Evolutionary conservation across 2,113 vertebrate species (phyloP), one percentile per base, ranked within the genome.

Genomic region (Albula glossodonta): DNA sequence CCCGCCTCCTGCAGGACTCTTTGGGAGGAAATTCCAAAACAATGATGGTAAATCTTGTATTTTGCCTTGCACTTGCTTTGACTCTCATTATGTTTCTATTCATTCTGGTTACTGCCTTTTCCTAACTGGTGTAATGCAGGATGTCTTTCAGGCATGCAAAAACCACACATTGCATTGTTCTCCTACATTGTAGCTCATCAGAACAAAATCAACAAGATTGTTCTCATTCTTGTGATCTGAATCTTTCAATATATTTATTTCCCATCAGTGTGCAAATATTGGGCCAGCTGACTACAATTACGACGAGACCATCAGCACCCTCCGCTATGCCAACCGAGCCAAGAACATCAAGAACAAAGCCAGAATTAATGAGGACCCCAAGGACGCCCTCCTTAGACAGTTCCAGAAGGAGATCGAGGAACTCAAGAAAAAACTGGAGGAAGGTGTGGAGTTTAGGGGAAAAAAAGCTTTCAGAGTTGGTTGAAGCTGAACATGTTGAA

Each of bases 261-360:
- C 48, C 48, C 12, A 63, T 8, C 89, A 99, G 98, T 99, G 98
- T 95, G 98, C 98, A 87, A 99, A 99, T 90, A 99, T 99, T 7
- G 98, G 98, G 4, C 98, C 98, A 2, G 98, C 98, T 83, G 98
- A 99, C 93, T 99, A 99, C 89, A 99, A 99, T 92, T 99, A 99
- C 0, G 98, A 99, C 83, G 98, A 99, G 93, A 99, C 98, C 78
- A 99, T 99, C 91, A 99, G 98, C 90, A 99, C 98, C 0, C 94
- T 99, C 77, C 96, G 98, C 84, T 99, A 99, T n/a, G 98, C 98
- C 52, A 99, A 99, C 82, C 94, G 98, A 89, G 98, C 98, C 89
- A 99, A 99, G 93, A 99, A 99, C 92, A 99, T 99, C 87, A 99
- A 99, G 94, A 99, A 99, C 93, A 99, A 99, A 94, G 98, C 98